Base-by-base conservation (phyloP, 2,797 vertebrate genomes). In the Gymnocypris eckloni region DNA sequence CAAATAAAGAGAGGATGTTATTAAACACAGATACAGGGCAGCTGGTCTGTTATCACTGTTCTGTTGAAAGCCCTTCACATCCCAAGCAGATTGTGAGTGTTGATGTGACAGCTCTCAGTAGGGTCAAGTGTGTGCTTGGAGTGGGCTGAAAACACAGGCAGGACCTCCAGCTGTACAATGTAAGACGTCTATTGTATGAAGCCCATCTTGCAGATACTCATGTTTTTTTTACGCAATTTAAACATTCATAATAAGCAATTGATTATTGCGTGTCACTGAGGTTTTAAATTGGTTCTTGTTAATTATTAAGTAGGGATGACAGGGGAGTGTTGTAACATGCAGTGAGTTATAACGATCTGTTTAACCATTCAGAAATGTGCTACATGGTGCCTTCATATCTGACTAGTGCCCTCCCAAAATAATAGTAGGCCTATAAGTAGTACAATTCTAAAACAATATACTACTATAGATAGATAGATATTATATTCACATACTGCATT, bases 121-220 rank as follows among this genome's bases (percentile, higher is more conserved):
- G 48, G 64, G 73, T 79, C 37, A 59, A 25, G 28, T 61, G 76
- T 45, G 25, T 22, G 48, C 75, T 13, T 84, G 16, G n/a, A 84
- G 73, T 78, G 75, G 61, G n/a, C 52, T 79, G 83, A 85, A 45
- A 59, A 79, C 64, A 70, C 50, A 84, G 16, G 33, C 22, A 76
- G 9, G 45, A 56, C 48, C 45, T 82, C 39, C 2, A 48, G 20
- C 50, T 72, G 2, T 22, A 13, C 18, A 82, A 0, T 50, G 28
- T 66, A 83, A 78, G 33, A 54, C 1, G 22, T 25, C 9, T 43
- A 13, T 78, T 84, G 73, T 78, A 25, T 15, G 45, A 33, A 56
- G 15, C 37, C 61, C 11, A 10, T 28, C 9, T 52, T 28, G 41
- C 56, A 41, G 39, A 73, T 45, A 33, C 56, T 72, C 33, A 41